Conservation (phyloP, 2,888 invertebrate species). For the Ischnus inquisitorius region DNA sequence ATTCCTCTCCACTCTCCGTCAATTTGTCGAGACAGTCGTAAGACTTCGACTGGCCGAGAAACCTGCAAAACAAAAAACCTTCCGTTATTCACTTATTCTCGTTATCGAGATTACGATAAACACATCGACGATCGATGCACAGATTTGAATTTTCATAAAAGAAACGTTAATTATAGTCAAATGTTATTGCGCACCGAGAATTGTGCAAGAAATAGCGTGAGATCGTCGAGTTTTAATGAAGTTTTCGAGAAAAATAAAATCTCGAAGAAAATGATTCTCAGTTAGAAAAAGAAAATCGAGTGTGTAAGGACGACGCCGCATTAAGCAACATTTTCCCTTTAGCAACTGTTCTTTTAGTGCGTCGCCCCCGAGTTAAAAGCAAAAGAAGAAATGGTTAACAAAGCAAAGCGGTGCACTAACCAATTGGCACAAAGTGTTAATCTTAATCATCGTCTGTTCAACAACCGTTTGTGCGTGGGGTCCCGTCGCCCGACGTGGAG, state of each 20-base stretch:
- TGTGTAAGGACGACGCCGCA: neutral
- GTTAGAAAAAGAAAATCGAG: neutral
- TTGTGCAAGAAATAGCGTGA: too few relatives aligned
- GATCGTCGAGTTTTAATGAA: too few relatives aligned
- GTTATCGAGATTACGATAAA: neutral
- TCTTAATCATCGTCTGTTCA: slow-evolving; percentile 69
- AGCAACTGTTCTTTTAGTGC: neutral
- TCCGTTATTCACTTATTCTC: slow-evolving; percentile 1
- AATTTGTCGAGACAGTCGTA: slow-evolving; percentile 80
- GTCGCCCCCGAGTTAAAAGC: slow-evolving; percentile 17
- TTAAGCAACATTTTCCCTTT: neutral
- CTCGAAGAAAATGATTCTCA: too few relatives aligned
- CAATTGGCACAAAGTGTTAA: slow-evolving; percentile 66
- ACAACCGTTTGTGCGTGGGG: slow-evolving; percentile 82
- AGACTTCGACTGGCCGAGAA: slow-evolving; percentile 79
- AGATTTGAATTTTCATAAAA: too few relatives aligned
- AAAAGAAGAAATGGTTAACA: slow-evolving; percentile 70
- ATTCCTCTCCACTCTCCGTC: slow-evolving; percentile 78
- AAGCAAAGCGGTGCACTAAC: slow-evolving; percentile 77
- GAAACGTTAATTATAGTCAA: too few relatives aligned
- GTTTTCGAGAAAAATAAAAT: too few relatives aligned
- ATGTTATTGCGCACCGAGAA: too few relatives aligned
- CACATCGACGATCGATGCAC: too few relatives aligned
- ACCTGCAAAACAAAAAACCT: slow-evolving; percentile 75
- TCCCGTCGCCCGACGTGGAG: slow-evolving; percentile 86